These are phyloP conservation scores for Bibio marci DNA, from an alignment of 2,888 invertebrate genomes.

Conservation along the genomic window DNA sequence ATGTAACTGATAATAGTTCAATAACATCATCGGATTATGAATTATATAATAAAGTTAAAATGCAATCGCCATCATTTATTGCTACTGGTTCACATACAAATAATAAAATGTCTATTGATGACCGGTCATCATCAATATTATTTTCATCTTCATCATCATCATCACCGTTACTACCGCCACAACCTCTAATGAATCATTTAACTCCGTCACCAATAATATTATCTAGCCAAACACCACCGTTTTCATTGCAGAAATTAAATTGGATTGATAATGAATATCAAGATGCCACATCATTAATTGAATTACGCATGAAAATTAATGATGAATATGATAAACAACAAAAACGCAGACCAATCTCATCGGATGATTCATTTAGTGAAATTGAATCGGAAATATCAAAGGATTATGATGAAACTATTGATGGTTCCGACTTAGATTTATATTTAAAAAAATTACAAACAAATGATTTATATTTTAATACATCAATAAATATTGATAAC, in stretches of 20 bases:
- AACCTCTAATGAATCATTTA: too few species aligned
- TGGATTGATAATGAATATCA: slow-evolving; percentile 13
- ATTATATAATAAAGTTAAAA: slow-evolving; percentile 25
- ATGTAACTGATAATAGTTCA: slow-evolving; percentile 27
- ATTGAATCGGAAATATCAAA: slow-evolving; percentile 37
- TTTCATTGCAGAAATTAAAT: slow-evolving; percentile 21
- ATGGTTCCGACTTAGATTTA: slow-evolving; percentile 46
- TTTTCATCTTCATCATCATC: too few species aligned
- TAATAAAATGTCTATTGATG: too few species aligned
- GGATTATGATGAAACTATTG: slow-evolving; percentile 34
- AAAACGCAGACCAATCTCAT: slow-evolving; percentile 56
- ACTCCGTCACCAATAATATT: too few species aligned
- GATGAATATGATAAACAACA: slow-evolving; percentile 34
- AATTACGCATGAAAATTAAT: too few species aligned
- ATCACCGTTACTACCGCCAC: too few species aligned
- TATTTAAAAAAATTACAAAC: slow-evolving; percentile 48
- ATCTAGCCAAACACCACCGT: too few species aligned
- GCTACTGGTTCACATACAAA: slow-evolving; percentile 20
- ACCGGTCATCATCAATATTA: too few species aligned
- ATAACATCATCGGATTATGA: slow-evolving; percentile 28
- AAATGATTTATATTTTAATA: slow-evolving; percentile 28
- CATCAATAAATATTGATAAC: slow-evolving; percentile 7
- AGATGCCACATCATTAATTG: slow-evolving; percentile 25
- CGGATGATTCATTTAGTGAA: slow-evolving; percentile 44
- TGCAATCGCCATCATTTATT: slow-evolving; percentile 21